Evolutionary conservation across 1,140 invertebrate species (phyloP).

Genomic region (Magallana angulata): DNA sequence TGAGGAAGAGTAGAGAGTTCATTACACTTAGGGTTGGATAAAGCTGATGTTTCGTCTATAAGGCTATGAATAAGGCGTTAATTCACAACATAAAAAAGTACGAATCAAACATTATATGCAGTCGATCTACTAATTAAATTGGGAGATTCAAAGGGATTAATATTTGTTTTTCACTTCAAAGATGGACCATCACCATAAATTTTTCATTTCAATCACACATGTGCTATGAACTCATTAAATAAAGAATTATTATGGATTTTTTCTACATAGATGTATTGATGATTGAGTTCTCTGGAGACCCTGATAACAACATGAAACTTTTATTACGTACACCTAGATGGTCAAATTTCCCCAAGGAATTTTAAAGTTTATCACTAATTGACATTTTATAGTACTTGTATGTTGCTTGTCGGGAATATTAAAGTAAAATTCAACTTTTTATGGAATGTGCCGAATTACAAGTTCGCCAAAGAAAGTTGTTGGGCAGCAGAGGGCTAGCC

Average conservation of each 20-base stretch:
- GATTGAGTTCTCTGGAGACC: neutral
- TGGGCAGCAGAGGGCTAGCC: neutral
- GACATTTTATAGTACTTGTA: slow-evolving; percentile 50
- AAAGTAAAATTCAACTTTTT: slow-evolving; percentile 42
- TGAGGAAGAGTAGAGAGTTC: slow-evolving; percentile 9
- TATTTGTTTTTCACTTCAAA: slow-evolving; percentile 39
- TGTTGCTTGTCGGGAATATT: slow-evolving; percentile 14
- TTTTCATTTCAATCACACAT: slow-evolving; percentile 40
- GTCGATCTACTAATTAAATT: slow-evolving; percentile 38
- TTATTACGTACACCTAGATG: slow-evolving; percentile 45
- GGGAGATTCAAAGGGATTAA: slow-evolving; percentile 37
- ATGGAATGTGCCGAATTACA: neutral
- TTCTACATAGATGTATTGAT: slow-evolving; percentile 42
- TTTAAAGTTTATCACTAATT: slow-evolving; percentile 54
- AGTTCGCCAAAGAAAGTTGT: neutral
- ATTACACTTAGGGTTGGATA: slow-evolving; percentile 19
- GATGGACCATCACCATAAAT: slow-evolving; percentile 41
- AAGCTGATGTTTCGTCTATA: slow-evolving; percentile 31
- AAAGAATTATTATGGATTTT: slow-evolving; percentile 40
- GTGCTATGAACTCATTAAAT: slow-evolving; percentile 41
- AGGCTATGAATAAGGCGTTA: slow-evolving; percentile 33
- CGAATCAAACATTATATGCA: slow-evolving; percentile 25
- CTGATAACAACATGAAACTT: slow-evolving; percentile 38
- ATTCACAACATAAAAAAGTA: slow-evolving; percentile 29
- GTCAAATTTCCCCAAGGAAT: slow-evolving; percentile 50